Conservation (phyloP, 2,113 vertebrate genomes). For the Balaenoptera acutorostrata region DNA sequence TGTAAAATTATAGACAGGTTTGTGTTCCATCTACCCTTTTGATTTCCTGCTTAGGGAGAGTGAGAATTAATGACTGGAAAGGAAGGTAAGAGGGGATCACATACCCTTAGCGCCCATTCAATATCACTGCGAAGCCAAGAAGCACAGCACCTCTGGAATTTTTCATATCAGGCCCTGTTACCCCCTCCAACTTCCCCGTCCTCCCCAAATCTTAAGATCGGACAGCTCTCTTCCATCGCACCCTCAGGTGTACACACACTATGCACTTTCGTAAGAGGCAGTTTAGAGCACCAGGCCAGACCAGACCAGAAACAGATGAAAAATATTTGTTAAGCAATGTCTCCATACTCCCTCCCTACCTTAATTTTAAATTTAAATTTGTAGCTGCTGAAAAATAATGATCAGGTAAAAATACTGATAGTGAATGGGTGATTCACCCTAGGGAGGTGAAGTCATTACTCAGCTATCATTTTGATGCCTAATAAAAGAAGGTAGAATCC, state of each 20-base stretch:
- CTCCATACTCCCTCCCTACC: not conserved
- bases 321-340: not conserved
- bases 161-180: not conserved
- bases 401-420: conserved; percentile 42
- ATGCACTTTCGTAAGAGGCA: not conserved
- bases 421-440: conserved; percentile 41
- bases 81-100: not conserved
- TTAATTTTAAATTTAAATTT: conserved; percentile 66
- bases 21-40: not conserved
- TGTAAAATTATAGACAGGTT: not conserved
- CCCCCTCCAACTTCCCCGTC: not conserved
- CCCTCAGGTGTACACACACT: not conserved
- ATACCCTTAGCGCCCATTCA: not conserved
- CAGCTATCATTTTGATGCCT: conserved; percentile 42
- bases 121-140: not conserved
- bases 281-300: not conserved
- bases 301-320: not conserved
- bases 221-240: not conserved
- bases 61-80: conserved; percentile 1
- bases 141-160: not conserved
- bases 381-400: conserved; percentile 60
- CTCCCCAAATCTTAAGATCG: not conserved
- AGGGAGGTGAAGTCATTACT: conserved; percentile 56
- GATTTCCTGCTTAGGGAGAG: not conserved
- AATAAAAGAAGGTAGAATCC: conserved; percentile 45